A percentile compares a stretch with the other conserved stretches of the same genome.
phyloP scores from a whole-genome alignment of 2,797 vertebrate genomes.

The Macrochelys suwanniensis region DNA sequence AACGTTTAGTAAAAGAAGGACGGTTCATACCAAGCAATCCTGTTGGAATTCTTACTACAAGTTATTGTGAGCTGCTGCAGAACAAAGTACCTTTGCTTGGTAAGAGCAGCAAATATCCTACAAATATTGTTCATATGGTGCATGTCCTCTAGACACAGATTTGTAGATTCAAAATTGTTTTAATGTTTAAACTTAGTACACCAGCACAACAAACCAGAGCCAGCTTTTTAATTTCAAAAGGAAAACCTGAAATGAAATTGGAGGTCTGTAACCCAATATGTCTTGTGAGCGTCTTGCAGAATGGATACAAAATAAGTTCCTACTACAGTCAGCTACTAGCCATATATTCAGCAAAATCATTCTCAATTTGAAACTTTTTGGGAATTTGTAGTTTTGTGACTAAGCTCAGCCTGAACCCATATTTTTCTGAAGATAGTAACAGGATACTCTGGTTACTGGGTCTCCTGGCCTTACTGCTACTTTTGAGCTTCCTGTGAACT shows the following conservation, averaged over 20 bases:
- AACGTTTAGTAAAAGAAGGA: conserved; percentile 97
- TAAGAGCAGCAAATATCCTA: conserved; percentile 76
- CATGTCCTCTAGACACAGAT: accelerated
- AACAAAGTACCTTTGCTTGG: conserved; percentile 98
- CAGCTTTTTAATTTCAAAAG: neutral
- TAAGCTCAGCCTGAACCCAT: conserved; percentile 14
- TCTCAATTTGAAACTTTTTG: neutral
- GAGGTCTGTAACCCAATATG: neutral
- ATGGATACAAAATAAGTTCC: neutral
- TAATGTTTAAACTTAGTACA: neutral
- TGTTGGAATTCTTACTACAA: conserved; percentile 94
- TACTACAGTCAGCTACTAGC: neutral
- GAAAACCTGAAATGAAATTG: neutral
- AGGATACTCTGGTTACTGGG: neutral
- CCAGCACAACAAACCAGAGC: neutral
- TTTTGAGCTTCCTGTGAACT: conserved; percentile 52
- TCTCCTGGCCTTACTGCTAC: neutral
- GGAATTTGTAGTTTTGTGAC: conserved; percentile 22
- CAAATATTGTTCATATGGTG: accelerated
- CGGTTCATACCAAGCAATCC: conserved; percentile 95
- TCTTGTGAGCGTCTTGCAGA: neutral
- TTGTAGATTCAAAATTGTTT: neutral
- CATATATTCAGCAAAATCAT: conserved; percentile 11
- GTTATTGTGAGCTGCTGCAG: conserved; percentile 98
- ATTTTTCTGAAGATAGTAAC: neutral